Base-by-base conservation (phyloP, 2,113 vertebrate genomes). In the Sarotherodon lohbergeri region DNA sequence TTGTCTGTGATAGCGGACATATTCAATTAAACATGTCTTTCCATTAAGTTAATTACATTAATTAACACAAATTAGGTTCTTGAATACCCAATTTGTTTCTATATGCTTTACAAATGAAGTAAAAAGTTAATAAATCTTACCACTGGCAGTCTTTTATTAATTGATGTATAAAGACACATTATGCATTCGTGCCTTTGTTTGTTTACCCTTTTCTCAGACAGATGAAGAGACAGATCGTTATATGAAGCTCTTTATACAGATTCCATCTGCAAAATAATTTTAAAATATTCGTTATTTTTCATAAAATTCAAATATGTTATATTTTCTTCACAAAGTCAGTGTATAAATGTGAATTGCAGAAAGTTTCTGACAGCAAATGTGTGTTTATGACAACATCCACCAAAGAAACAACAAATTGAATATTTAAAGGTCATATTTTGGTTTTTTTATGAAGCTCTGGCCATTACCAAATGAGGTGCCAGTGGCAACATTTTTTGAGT, bases 371-470 rank as follows among this genome's bases (percentile, higher is more conserved):
- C 10, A 12, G 52, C 63, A 43, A 82, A 61, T 41, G 17, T 66
- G 63, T 46, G 56, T 89, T 82, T 48, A n/a, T 5, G 24, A 50
- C 24, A 29, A 27, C 3, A 4, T 29, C 32, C 55, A 10, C 32
- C 59, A 83, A 86, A 80, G 22, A 82, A 90, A 48, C 7, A 39
- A 59, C 78, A 89, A 73, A 85, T 80, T 87, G 79, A 41, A 39
- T 50, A 57, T 86, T 85, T 87, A 90, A 92, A 92, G 88, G 91
- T 92, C 89, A 87, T 5, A 50, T 88, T 79, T 91, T 80, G 56
- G 16, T 81, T 81, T 86, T 71, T 63, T 90, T 79, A 86, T 80
- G 78, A 82, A 78, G 55, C 52, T 87, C 71, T 5, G 48, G 32
- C 39, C 59, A 59, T 84, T 85, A 57, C 78, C 61, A 91, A 91